A percentile compares a stretch with the other conserved stretches of the same genome.
Evolutionary conservation across 2,888 invertebrate genomes (phyloP).

Genomic region (Arrhopalites spinosus): DNA sequence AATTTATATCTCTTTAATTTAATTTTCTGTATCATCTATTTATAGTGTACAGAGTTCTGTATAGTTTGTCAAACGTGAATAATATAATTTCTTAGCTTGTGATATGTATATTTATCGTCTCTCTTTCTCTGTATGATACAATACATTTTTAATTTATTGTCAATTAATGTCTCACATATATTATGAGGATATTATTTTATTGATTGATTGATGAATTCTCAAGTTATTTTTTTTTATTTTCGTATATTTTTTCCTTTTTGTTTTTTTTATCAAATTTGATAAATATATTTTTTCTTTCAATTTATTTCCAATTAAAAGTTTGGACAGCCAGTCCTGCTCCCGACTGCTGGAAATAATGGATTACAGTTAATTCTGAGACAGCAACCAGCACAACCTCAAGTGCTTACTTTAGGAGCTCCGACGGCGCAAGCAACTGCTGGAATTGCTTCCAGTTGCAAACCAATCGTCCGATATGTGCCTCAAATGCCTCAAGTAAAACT

Average conservation of each 20-base stretch:
- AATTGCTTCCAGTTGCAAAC: constrained; percentile 42
- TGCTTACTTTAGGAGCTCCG: constrained; percentile 45
- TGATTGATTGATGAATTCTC: no score
- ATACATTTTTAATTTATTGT: no score
- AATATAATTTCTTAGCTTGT: background rate
- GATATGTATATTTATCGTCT: background rate
- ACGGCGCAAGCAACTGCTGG: constrained; percentile 41
- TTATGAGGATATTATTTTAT: no score
- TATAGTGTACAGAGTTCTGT: background rate
- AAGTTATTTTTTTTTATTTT: no score
- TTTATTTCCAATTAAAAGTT: constrained; percentile 44
- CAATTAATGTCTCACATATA: no score
- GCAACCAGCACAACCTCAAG: constrained; percentile 54
- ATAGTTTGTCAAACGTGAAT: background rate
- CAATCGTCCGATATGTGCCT: constrained; percentile 54
- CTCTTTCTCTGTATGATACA: background rate
- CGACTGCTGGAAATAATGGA: constrained; percentile 53
- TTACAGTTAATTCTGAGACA: constrained; percentile 54
- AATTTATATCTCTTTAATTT: background rate
- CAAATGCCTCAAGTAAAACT: constrained; percentile 53
- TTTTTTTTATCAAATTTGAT: no score
- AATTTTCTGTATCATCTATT: background rate
- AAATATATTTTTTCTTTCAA: background rate
- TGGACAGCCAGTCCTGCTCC: constrained; percentile 55
- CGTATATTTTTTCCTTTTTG: background rate